Conservation (phyloP, 1,140 invertebrate species). For the Archivesica marissinica region DNA sequence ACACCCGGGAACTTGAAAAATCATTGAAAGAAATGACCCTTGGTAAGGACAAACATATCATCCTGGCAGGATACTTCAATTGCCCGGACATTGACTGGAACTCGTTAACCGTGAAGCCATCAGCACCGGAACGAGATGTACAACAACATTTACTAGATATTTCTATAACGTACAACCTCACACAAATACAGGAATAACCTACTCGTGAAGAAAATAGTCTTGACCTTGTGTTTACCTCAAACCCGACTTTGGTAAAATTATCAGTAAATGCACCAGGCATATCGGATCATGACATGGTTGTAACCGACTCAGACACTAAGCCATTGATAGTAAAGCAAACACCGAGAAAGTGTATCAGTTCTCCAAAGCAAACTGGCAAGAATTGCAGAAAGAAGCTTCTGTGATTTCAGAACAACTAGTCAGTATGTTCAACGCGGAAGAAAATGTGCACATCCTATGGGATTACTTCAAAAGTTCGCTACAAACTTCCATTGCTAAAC, state of each 20-base stretch:
- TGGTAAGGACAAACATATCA: background rate
- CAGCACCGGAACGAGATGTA: background rate
- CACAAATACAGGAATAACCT: constrained; percentile 24
- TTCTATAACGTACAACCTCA: background rate
- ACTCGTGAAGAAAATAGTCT: constrained; percentile 38
- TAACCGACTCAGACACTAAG: constrained; percentile 17
- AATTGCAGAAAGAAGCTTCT: background rate
- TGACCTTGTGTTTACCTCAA: constrained; percentile 50
- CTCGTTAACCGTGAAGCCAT: background rate
- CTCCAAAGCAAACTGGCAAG: constrained; percentile 41
- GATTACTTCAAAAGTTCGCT: background rate
- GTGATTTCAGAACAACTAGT: background rate
- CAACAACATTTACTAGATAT: constrained; percentile 34
- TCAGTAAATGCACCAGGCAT: background rate
- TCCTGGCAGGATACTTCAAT: constrained; percentile 22
- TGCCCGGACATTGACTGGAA: constrained; percentile 41
- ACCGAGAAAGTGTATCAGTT: background rate
- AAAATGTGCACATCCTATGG: background rate
- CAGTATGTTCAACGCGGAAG: background rate
- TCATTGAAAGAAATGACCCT: background rate
- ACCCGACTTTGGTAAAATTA: constrained; percentile 23
- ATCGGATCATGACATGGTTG: constrained; percentile 29
- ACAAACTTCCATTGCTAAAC: background rate
- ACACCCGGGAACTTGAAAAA: background rate
- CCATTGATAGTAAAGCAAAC: background rate